A percentile compares a stretch with the other conserved stretches of the same genome.
Conservation (phyloP, 2,797 vertebrate species). For the Lates japonicus region DNA sequence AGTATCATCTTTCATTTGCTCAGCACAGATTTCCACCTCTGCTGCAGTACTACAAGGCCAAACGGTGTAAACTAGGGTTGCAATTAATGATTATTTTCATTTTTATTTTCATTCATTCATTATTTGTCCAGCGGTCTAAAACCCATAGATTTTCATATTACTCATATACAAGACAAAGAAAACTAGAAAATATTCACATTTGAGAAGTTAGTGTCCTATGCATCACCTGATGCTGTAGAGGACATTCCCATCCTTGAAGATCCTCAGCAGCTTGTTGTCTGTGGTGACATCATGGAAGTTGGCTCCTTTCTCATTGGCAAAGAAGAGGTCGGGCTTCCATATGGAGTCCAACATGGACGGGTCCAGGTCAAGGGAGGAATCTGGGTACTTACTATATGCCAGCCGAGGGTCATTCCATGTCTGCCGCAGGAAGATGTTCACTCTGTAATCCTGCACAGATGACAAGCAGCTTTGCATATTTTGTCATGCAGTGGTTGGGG, state of each 20-base stretch:
- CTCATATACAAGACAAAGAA: background rate
- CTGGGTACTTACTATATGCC: conserved; percentile 97
- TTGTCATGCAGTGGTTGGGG: conserved; percentile 34
- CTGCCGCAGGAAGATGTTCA: conserved; percentile 99
- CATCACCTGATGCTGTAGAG: conserved; percentile 98
- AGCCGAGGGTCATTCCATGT: conserved; percentile 98
- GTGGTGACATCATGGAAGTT: conserved; percentile 99
- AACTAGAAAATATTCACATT: too few relatives aligned
- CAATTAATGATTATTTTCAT: background rate
- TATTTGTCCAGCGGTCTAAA: background rate
- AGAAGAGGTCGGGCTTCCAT: conserved; percentile 99
- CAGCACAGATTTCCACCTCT: conserved; percentile 22
- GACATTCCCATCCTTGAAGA: conserved; percentile 97
- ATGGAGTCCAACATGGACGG: conserved; percentile 99
- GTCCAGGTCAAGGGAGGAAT: conserved; percentile 97
- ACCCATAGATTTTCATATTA: background rate
- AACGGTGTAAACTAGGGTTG: conserved; percentile 7
- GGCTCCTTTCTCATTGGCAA: conserved; percentile 98
- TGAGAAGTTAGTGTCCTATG: background rate
- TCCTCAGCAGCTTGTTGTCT: conserved; percentile 97
- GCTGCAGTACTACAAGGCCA: background rate
- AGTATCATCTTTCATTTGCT: conserved; percentile 16
- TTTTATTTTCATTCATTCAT: too few relatives aligned
- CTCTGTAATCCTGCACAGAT: conserved; percentile 95
- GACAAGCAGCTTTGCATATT: conserved; percentile 73